These are phyloP conservation scores for Ranitomeya variabilis DNA, from an alignment of 2,113 vertebrate genomes.

Conservation along the genomic window DNA sequence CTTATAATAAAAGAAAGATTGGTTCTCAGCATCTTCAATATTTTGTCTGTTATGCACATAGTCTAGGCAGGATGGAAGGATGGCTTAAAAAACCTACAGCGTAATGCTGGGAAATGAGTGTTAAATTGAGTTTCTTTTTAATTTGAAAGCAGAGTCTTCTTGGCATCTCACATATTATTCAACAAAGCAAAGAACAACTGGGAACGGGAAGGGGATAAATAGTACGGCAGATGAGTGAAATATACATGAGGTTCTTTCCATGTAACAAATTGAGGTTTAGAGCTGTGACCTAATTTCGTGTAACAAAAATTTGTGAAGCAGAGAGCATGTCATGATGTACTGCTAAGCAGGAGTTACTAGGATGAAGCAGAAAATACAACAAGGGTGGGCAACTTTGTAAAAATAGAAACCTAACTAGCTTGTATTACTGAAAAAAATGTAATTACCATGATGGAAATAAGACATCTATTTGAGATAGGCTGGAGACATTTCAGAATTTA, in stretches of 20 bases:
- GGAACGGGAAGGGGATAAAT: conserved; percentile 25
- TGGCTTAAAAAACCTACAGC: conserved; percentile 18
- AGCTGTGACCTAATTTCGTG: conserved; percentile 42
- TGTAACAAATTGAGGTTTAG: conserved; percentile 53
- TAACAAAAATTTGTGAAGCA: conserved; percentile 46
- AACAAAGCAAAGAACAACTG: conserved; percentile 46
- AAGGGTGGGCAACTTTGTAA: conserved; percentile 32
- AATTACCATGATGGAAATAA: conserved; percentile 38
- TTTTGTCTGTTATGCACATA: conserved; percentile 47
- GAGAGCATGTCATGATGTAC: conserved; percentile 44
- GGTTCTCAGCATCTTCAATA: conserved; percentile 53
- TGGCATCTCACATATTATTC: conserved; percentile 40
- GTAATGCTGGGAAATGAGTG: conserved; percentile 34
- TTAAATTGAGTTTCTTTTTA: conserved; percentile 40
- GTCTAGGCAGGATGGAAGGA: conserved; percentile 6
- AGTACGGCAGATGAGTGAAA: conserved; percentile 46
- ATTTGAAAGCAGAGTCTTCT: conserved; percentile 42
- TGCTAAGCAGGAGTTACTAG: conserved; percentile 39
- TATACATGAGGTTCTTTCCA: conserved; percentile 41
- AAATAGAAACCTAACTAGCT: conserved; percentile 27
- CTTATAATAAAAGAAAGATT: conserved; percentile 55
- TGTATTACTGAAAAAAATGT: conserved; percentile 30
- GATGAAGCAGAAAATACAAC: conserved; percentile 42
- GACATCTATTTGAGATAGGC: conserved; percentile 21
- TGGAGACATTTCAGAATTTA: conserved; percentile 11